These are phyloP conservation scores for Musca vetustissima DNA, from an alignment of 1,140 invertebrate species.

Conservation along the genomic window DNA sequence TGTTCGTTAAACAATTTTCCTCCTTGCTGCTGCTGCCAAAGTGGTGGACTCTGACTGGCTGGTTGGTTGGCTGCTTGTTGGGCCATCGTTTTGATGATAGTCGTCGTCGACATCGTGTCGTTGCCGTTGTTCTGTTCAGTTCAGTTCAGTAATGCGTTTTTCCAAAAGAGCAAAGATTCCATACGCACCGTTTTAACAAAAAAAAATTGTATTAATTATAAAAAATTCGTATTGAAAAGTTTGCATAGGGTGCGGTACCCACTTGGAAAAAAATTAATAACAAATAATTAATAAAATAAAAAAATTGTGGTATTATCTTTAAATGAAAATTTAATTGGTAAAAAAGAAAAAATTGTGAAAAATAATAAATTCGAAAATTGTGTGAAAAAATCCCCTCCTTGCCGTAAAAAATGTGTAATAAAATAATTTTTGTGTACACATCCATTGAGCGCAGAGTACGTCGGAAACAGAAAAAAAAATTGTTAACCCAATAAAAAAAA, in stretches of 20 bases:
- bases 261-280: background rate
- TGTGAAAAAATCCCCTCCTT: background rate
- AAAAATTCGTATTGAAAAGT: constrained; percentile 2
- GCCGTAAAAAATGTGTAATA: background rate
- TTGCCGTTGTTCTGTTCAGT: too few species aligned
- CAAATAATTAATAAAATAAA: background rate
- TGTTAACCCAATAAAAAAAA: constrained; percentile 2
- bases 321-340: background rate
- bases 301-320: too few species aligned
- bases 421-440: background rate
- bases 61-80: too few species aligned
- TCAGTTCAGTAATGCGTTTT: constrained; percentile 11
- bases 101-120: too few species aligned
- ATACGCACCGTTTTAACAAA: constrained; percentile 14
- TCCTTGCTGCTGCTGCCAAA: too few species aligned
- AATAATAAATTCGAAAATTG: background rate
- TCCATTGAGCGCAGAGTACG: too few species aligned
- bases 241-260: constrained; percentile 13
- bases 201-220: too few species aligned
- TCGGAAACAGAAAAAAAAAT: background rate
- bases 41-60: too few species aligned
- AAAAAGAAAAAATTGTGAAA: constrained; percentile 3
- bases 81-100: too few species aligned
- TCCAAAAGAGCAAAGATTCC: constrained; percentile 15
- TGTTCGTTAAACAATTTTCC: too few species aligned